Evolutionary conservation across 2,888 invertebrate species (phyloP).

Genomic region (Salticus scenicus): DNA sequence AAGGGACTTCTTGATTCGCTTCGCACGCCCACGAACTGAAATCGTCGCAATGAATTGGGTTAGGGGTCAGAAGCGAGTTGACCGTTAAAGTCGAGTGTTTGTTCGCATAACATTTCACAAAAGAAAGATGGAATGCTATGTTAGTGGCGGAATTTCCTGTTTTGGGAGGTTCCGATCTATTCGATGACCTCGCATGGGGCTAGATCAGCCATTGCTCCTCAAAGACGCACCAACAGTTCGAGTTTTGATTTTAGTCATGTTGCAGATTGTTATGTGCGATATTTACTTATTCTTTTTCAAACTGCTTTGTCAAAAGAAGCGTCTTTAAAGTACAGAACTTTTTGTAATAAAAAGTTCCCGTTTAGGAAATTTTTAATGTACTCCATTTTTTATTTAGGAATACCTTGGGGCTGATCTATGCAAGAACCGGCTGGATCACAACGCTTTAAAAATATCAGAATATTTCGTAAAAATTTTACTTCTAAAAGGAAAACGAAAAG

Average conservation of each 20-base stretch:
- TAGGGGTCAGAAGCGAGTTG: slow-evolving; percentile 35
- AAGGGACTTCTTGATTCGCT: not conserved
- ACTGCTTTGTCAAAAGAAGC: too few relatives aligned
- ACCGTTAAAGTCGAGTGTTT: slow-evolving; percentile 13
- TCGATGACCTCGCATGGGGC: not conserved
- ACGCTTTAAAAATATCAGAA: too few relatives aligned
- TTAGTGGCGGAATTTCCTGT: slow-evolving; percentile 11
- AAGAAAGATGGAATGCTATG: not conserved
- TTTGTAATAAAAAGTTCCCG: too few relatives aligned
- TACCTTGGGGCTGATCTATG: too few relatives aligned
- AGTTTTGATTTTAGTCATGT: not conserved
- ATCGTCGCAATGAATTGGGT: slow-evolving; percentile 37
- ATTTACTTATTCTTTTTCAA: too few relatives aligned
- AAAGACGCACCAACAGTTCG: not conserved
- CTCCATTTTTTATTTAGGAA: too few relatives aligned
- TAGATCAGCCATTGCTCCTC: slow-evolving; percentile 2
- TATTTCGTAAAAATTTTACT: too few relatives aligned
- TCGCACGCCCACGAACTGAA: slow-evolving; percentile 29
- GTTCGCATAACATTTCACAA: not conserved
- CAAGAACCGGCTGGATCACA: too few relatives aligned
- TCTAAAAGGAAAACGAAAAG: too few relatives aligned
- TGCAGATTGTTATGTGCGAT: too few relatives aligned
- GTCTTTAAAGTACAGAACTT: too few relatives aligned
- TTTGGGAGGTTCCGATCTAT: slow-evolving; percentile 14
- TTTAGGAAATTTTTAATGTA: too few relatives aligned